These are phyloP conservation scores for Crenuchus spilurus DNA, from an alignment of 2,797 vertebrate genomes.

Conservation along the genomic window DNA sequence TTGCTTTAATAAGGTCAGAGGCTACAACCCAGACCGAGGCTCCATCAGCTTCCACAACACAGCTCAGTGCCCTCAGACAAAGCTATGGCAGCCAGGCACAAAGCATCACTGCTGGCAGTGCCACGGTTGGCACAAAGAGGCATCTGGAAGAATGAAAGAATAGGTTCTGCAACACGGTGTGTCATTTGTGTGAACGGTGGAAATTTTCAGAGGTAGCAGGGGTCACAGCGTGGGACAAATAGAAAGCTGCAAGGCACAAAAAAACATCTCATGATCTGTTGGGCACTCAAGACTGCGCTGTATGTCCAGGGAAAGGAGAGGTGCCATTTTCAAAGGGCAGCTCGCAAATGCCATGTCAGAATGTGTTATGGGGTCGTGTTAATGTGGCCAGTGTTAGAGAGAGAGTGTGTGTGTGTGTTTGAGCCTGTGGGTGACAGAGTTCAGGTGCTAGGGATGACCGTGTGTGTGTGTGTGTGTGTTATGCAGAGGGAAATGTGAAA, in stretches of 20 bases:
- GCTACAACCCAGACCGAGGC: conserved; percentile 5
- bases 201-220: conserved; percentile 19
- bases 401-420: not conserved
- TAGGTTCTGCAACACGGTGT: not conserved
- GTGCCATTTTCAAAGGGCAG: conserved; percentile 23
- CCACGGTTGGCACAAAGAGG: conserved; percentile 27
- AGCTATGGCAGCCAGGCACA: conserved; percentile 32
- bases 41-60: conserved; percentile 35
- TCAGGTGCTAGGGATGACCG: conserved; percentile 12
- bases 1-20: not conserved
- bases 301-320: conserved; percentile 6
- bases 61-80: conserved; percentile 54
- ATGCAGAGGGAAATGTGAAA: conserved; percentile 19
- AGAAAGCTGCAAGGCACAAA: not conserved
- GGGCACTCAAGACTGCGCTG: conserved; percentile 4
- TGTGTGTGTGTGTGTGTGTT: no score
- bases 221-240: conserved; percentile 4
- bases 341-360: conserved; percentile 22
- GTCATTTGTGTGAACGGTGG: conserved; percentile 6
- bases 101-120: conserved; percentile 37
- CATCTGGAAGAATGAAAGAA: conserved; percentile 31
- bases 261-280: conserved; percentile 13
- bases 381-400: not conserved
- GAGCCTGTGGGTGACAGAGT: not conserved
- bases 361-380: conserved; percentile 9